Evolutionary conservation across 2,888 invertebrate genomes (phyloP), one percentile per base, ranked within the genome.

Genomic region (Sphaerophoria rueppellii): DNA sequence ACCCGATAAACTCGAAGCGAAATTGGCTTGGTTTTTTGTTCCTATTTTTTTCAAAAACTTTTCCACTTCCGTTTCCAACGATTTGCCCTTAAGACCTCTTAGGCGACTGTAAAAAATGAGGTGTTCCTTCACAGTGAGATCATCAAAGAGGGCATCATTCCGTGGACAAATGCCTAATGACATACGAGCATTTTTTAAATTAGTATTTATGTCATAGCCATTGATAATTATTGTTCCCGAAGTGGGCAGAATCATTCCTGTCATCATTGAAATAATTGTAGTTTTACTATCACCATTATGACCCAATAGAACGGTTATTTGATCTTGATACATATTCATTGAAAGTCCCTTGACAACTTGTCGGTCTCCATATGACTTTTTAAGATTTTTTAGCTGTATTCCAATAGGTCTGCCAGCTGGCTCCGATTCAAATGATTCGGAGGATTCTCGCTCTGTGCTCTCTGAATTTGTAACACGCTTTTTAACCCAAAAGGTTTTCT

Each of bases 261-360:
- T 98, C 57, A 98, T 92, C 95, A 98, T 98, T 0, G 97, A 96
- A 93, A 98, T 97, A 0, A 97, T 97, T 0, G 98, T 98, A 0
- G 98, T 97, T 93, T 98, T 98, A 9, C 98, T 98, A 61, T 98
- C 98, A 4, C 98, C 98, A 83, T 91, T 91, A 72, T 96, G 96
- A 0, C 96, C 96, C 52, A 97, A 91, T n/a, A 96, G 90, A 2
- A 96, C 97, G 0, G 98, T 98, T 82, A 98, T 97, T 92, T 98
- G 97, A 82, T 96, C 95, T 89, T 96, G 95, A 89, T 96, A 98
- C 94, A 98, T 95, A 88, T 96, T 96, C 81, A 97, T 89, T n/a
- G 94, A 94, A 67, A 97, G 91, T 77, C 95, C 94, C 82, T 95
- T 93, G 0, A 96, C 96, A 1, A 94, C 96, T 35, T 92, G 90